Evolutionary conservation across 2,888 invertebrate genomes (phyloP).

Genomic region (Lochmaea capreae): DNA sequence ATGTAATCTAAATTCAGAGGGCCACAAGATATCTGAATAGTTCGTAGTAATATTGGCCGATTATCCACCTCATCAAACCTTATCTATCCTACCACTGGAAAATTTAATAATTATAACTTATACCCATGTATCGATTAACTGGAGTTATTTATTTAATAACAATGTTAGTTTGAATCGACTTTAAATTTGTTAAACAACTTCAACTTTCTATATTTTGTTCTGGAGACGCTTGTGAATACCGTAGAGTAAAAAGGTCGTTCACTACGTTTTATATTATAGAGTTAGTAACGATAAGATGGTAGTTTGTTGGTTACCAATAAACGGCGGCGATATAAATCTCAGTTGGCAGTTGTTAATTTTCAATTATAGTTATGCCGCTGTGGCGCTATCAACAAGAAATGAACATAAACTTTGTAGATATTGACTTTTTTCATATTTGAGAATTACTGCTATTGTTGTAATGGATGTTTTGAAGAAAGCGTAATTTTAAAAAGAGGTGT

Average conservation of each 20-base stretch:
- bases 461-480: background rate
- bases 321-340: conserved; percentile 32
- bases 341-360: conserved; percentile 38
- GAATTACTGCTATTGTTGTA: background rate
- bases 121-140: no score
- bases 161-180: no score
- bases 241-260: conserved; percentile 53
- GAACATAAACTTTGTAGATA: conserved; percentile 29
- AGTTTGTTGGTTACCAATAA: conserved; percentile 34
- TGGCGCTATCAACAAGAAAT: conserved; percentile 31
- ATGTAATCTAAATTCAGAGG: no score
- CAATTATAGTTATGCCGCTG: conserved; percentile 25
- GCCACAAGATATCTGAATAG: no score
- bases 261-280: conserved; percentile 39
- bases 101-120: no score
- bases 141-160: no score
- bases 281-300: conserved; percentile 24
- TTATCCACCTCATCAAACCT: no score
- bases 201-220: background rate
- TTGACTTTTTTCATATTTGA: conserved; percentile 23
- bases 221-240: conserved; percentile 1
- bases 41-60: no score
- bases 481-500: background rate
- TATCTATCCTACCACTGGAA: no score
- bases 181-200: no score